These are phyloP conservation scores for Nansenia antarctica DNA, from an alignment of 2,113 vertebrate genomes.

Conservation along the genomic window DNA sequence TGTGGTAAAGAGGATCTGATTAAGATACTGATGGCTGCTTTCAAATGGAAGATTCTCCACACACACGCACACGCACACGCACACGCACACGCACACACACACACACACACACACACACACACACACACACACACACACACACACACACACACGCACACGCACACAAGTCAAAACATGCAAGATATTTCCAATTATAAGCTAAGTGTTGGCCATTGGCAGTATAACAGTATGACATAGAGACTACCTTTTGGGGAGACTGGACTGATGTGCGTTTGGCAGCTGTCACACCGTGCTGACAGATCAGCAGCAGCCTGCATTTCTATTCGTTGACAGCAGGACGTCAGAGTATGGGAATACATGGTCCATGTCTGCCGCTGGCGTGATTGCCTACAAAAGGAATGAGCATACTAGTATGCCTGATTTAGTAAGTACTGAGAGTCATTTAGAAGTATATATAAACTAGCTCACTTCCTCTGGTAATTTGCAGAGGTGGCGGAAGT, in stretches of 20 bases:
- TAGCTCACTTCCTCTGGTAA: slow-evolving; percentile 78
- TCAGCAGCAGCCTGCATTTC: slow-evolving; percentile 17
- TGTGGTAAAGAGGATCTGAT: too few species aligned
- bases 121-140: too few species aligned
- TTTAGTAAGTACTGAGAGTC: slow-evolving; percentile 33
- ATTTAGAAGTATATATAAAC: slow-evolving; percentile 52
- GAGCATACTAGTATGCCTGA: slow-evolving; percentile 17
- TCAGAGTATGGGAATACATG: slow-evolving; percentile 9
- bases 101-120: too few species aligned
- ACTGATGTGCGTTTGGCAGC: slow-evolving; percentile 30
- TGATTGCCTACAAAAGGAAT: slow-evolving; percentile 40
- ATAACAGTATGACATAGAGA: too few species aligned
- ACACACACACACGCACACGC: too few species aligned
- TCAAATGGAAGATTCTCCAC: too few species aligned
- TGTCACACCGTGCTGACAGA: slow-evolving; percentile 47
- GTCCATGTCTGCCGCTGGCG: slow-evolving; percentile 40
- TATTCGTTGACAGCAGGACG: slow-evolving; percentile 35
- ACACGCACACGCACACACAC: too few species aligned
- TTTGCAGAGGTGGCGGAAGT: slow-evolving; percentile 81
- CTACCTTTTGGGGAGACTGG: background rate
- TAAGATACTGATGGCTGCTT: too few species aligned
- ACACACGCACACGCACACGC: too few species aligned
- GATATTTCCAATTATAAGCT: background rate
- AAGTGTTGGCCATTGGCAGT: background rate
- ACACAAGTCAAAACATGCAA: background rate